Base-by-base conservation (phyloP, 2,888 invertebrate genomes). In the Diachrysia chrysitis region DNA sequence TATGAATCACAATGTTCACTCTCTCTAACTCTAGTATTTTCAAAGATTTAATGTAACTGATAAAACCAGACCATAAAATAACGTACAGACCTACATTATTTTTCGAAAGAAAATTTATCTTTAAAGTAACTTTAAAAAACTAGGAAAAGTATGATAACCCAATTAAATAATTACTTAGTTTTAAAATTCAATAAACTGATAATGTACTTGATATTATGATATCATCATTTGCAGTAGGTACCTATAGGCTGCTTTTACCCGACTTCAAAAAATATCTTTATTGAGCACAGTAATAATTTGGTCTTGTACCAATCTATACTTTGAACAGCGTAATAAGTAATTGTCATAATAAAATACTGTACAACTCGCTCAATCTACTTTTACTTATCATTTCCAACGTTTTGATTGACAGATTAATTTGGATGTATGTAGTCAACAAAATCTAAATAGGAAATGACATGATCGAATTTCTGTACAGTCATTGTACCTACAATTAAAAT, bases 341-440 rank as follows among this genome's bases (percentile, higher is more conserved):
- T 58, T 65, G 29, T 65, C 57, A 62, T 63, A 62, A 79, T 55
- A 23, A 19, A 17, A 46, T 29, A n/a, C 16, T 53, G 4, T 55
- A 57, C 58, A 61, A 73, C 14, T 16, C 19, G 53, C 59, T 70
- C 70, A 64, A 75, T 77, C 58, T 63, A 56, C 58, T 71, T 76
- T 60, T 56, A 53, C 48, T 63, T 68, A 76, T 70, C 63, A 51
- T 23, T 59, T n/a, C 51, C 63, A 76, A 65, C 48, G 58, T 58
- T 68, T 71, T 76, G 68, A 77, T 79, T 71, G 76, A 79, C 79
- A 67, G 58, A 58, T 16, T 64, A 25, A 54, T 65, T 68, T 54
- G 59, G 63, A 71, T 75, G 42, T 10, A 63, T 63, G 55, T 54
- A 78, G 66, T 63, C 62, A 62, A 23, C 6, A 56, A 51, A 19